Conservation (phyloP, 2,797 vertebrate species). For the Poecile montanus region DNA sequence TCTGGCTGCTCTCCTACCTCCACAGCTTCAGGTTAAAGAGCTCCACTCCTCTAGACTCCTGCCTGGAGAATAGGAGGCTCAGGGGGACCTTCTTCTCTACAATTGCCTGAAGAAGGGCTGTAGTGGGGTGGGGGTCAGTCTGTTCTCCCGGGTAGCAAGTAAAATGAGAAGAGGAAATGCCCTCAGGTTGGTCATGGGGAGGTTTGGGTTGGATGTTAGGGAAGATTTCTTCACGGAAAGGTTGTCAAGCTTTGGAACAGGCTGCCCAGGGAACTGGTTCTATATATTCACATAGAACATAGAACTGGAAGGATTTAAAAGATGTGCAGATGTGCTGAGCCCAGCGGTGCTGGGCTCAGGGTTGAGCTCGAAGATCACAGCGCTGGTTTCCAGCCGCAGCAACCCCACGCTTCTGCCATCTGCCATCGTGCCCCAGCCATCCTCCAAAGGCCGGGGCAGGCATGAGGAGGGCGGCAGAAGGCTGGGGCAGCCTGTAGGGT, state of each 20-base stretch:
- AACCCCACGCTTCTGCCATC: fast-evolving
- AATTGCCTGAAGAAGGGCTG: too few relatives aligned
- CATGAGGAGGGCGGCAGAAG: fast-evolving
- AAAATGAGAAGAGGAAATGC: fast-evolving
- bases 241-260: not conserved
- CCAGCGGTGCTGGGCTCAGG: fast-evolving
- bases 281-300: too few relatives aligned
- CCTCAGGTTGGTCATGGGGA: not conserved
- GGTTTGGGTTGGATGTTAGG: not conserved
- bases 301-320: not conserved
- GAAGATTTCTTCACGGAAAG: not conserved
- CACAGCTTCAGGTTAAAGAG: not conserved
- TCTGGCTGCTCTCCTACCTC: not conserved
- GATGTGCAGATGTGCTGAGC: not conserved
- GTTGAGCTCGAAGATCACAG: fast-evolving
- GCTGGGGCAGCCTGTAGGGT: fast-evolving
- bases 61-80: not conserved
- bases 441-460: fast-evolving
- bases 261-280: not conserved
- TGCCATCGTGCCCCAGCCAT: fast-evolving
- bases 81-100: not conserved
- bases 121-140: fast-evolving
- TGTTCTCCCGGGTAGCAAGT: not conserved
- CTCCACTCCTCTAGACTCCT: not conserved
- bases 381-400: not conserved